These are phyloP conservation scores for Calephelis nemesis DNA, from an alignment of 1,140 invertebrate species.

Conservation along the genomic window DNA sequence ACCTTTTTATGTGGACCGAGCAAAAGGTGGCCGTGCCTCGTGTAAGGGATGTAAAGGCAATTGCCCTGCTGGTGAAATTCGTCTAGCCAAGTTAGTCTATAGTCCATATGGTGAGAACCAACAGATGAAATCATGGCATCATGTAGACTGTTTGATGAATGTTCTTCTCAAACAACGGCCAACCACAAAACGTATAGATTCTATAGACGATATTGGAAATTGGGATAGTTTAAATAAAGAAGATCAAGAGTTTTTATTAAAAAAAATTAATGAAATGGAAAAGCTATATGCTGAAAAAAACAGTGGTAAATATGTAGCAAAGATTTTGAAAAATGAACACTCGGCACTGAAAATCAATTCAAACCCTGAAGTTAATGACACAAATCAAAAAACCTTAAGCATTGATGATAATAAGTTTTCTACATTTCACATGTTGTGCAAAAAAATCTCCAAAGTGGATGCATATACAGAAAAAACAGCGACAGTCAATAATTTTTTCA, in stretches of 20 bases:
- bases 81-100: constrained; percentile 86
- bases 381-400: constrained; percentile 28
- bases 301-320: constrained; percentile 69
- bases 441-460: constrained; percentile 85
- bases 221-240: constrained; percentile 84
- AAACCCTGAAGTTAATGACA: constrained; percentile 24
- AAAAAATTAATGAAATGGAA: constrained; percentile 81
- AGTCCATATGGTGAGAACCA: constrained; percentile 91
- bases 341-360: constrained; percentile 24
- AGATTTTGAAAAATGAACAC: constrained; percentile 59
- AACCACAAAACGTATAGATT: constrained; percentile 90
- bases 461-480: constrained; percentile 92
- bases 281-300: constrained; percentile 76
- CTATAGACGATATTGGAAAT: constrained; percentile 88
- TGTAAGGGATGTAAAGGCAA: constrained; percentile 93
- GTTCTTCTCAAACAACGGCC: constrained; percentile 88
- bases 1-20: constrained; percentile 86
- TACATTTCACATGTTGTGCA: constrained; percentile 89
- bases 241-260: constrained; percentile 84
- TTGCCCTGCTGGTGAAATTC: constrained; percentile 85
- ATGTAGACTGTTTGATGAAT: constrained; percentile 90
- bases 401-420: constrained; percentile 86
- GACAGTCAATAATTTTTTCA: constrained; percentile 84
- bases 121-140: constrained; percentile 91
- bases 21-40: constrained; percentile 88